Base-by-base conservation (phyloP, 2,797 vertebrate species). In the Gadopsis bispinosus region DNA sequence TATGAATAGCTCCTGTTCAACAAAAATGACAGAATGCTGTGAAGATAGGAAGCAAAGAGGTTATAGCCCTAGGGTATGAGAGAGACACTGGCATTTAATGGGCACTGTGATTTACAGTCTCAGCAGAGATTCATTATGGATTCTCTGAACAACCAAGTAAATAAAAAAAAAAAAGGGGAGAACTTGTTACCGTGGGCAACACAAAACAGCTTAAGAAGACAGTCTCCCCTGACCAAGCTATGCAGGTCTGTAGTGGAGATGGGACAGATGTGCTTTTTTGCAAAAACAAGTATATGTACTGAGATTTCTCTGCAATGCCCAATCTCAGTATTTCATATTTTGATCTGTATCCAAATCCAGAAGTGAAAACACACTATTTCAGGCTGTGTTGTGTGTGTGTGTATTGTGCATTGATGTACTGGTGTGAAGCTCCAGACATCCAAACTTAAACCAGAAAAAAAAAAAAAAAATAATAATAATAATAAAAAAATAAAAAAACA, bases 91-190 rank as follows among this genome's bases (percentile, higher is more conserved):
- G 62, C 39, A 58, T n/a, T 26, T 58, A 69, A 67, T 26, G 54
- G 17, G 55, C 31, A 5, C 73, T 37, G 19, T 77, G 79, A 87
- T 86, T 88, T 83, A 81, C 60, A 56, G 29, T 29, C 33, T 41
- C 53, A 12, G 29, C 41, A 55, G 31, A 62, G 67, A 22, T 55
- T 68, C 51, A 73, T 71, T 48, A 35, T 29, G 19, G 54, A 65
- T 33, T 50, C 33, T 55, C 60, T 71, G 67, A 80, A 76, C 64
- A 69, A 63, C 75, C 56, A 69, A 65, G 19, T 31, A 73, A 69
- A 54, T 26, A 22, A 6, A 65, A 59, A 79, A 64, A 47, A 35
- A 35, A 35, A 35, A 35, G 39, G 12, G n/a, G 53, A 71, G 53
- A 71, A 64, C 14, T 80, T 64, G 79, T 76, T 81, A 62, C 80